Evolutionary conservation across 2,113 vertebrate genomes (phyloP).

Genomic region (Colistium nudipinnis): DNA sequence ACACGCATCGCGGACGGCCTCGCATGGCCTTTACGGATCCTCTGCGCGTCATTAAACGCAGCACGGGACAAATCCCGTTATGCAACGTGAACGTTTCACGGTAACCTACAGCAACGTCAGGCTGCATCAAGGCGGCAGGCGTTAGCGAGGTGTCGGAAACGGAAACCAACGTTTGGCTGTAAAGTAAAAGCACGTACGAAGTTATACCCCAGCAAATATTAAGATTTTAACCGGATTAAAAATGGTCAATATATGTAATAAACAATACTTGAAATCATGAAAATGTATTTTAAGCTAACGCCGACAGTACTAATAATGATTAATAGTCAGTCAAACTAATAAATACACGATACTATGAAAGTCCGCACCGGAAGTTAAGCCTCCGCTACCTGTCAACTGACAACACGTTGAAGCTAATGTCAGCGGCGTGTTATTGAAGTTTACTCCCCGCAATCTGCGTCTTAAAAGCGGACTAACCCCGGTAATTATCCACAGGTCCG

Average conservation of each 20-base stretch:
- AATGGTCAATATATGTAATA: accelerated
- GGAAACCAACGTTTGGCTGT: neutral
- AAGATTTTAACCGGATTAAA: accelerated
- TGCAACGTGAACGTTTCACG: conserved; percentile 31
- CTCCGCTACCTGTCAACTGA: accelerated
- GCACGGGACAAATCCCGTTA: conserved; percentile 35
- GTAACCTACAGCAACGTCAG: conserved; percentile 5
- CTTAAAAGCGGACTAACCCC: too few species aligned
- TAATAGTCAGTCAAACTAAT: too few species aligned
- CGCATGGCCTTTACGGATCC: neutral
- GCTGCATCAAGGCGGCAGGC: neutral
- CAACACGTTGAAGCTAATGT: conserved; percentile 53
- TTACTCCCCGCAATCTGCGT: neutral
- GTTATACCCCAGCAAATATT: neutral
- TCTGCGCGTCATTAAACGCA: neutral
- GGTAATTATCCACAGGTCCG: too few species aligned
- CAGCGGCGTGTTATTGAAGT: conserved; percentile 38
- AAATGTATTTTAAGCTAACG: too few species aligned
- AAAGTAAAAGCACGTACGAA: conserved; percentile 24
- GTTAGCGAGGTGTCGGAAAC: accelerated
- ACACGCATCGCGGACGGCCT: accelerated
- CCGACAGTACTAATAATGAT: neutral
- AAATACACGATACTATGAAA: too few species aligned
- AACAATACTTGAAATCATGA: too few species aligned
- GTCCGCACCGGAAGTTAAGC: neutral